Evolutionary conservation across 2,113 vertebrate species (phyloP).

Genomic region (Rattus rattus): DNA sequence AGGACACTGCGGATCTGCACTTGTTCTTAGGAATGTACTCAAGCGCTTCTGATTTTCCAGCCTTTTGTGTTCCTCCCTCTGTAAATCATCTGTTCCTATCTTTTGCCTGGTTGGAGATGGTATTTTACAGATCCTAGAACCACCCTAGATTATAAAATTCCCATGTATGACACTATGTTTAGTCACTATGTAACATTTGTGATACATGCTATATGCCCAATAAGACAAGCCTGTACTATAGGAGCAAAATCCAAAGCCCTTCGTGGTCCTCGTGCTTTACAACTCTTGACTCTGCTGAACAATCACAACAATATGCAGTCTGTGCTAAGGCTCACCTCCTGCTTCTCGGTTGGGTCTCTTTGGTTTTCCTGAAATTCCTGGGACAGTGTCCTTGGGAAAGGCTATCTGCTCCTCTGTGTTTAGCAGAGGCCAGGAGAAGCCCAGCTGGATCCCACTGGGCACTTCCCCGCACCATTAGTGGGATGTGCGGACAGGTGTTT

Average conservation of each 20-base stretch:
- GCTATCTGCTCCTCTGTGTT: not conserved
- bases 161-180: not conserved
- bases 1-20: not conserved
- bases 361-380: not conserved
- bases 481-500: not conserved
- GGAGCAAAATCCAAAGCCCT: not conserved
- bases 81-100: not conserved
- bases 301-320: too few species aligned
- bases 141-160: conserved; percentile 9
- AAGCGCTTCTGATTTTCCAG: conserved; percentile 3
- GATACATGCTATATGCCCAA: not conserved
- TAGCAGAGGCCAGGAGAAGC: not conserved
- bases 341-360: not conserved
- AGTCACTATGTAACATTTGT: not conserved
- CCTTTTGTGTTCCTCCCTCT: not conserved
- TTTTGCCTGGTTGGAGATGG: not conserved
- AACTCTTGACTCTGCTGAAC: not conserved
- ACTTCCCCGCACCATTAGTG: not conserved
- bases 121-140: not conserved
- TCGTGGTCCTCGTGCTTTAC: not conserved
- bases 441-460: not conserved
- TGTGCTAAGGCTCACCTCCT: not conserved
- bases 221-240: not conserved
- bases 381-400: not conserved
- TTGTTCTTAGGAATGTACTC: not conserved